Conservation (phyloP, 2,113 vertebrate genomes). For the Rana temporaria region DNA sequence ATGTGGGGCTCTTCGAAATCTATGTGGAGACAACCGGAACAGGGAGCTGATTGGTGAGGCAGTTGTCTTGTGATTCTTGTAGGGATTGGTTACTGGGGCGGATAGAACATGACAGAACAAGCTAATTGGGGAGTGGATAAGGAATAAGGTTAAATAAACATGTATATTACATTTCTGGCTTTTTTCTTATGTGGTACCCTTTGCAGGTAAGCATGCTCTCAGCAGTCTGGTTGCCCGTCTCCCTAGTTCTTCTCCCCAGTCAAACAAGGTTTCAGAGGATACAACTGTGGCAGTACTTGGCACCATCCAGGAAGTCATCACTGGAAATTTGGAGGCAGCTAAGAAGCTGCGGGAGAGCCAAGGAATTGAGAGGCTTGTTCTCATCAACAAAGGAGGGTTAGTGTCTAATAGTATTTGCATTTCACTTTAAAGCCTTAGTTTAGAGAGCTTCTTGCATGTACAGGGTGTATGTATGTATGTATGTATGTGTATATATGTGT, state of each 20-base stretch:
- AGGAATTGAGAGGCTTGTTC: slow-evolving; percentile 91
- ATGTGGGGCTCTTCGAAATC: slow-evolving; percentile 90
- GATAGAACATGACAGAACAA: background rate
- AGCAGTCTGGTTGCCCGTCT: slow-evolving; percentile 88
- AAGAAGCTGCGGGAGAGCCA: slow-evolving; percentile 88
- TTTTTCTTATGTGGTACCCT: background rate
- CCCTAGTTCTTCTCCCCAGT: slow-evolving; percentile 84
- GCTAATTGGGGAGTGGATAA: background rate
- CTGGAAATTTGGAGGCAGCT: slow-evolving; percentile 88
- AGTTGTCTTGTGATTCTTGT: background rate
- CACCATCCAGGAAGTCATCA: slow-evolving; percentile 89
- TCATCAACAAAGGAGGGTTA: slow-evolving; percentile 93
- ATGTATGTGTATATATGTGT: no score
- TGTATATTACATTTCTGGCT: background rate
- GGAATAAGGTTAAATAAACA: background rate
- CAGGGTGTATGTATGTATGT: no score
- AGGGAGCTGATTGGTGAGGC: slow-evolving; percentile 89
- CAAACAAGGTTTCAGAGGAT: slow-evolving; percentile 83
- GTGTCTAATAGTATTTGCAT: slow-evolving; percentile 1
- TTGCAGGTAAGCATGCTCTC: slow-evolving; percentile 86
- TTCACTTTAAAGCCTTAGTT: no score
- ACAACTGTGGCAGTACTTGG: slow-evolving; percentile 89
- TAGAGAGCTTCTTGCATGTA: no score
- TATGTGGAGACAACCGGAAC: slow-evolving; percentile 90
- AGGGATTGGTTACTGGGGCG: background rate